Base-by-base conservation (phyloP, 1,140 invertebrate species). In the Oncopeltus fasciatus region DNA sequence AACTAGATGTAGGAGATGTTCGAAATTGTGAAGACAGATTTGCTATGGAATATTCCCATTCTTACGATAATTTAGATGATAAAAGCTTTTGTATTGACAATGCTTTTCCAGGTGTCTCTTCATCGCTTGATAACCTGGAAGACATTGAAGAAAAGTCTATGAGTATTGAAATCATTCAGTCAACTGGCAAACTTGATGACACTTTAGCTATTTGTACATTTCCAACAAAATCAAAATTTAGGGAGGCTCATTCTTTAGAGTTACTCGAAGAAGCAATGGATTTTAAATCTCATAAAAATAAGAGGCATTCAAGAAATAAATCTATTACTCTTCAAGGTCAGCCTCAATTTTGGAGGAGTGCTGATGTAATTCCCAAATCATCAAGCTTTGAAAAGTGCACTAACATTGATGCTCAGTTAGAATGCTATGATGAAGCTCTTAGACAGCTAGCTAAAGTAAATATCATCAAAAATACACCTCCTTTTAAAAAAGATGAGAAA, bases 341-440 rank as follows among this genome's bases (percentile, higher is more conserved):
- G 46, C 64, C 64, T 46, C 65, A 57, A 53, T 64, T 64, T 18
- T 68, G 67, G 67, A 67, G 66, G 46, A 68, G 67, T 57, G 63
- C 63, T 21, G 64, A 66, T 60, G 61, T 63, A 3, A 28, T 68
- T 9, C 20, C 57, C 3, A 60, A 63, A 21, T 59, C 61, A 27
- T 47, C 49, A 29, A 59, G 57, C 9, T 27, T 64, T 21, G 61
- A 60, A 20, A 66, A 68, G 43, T 64, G 59, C 26, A 62, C 64
- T 31, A 64, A 64, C 44, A 70, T 70, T n/a, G 69, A 68, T 60
- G 66, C 64, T 9, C 69, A 70, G 60, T 59, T 70, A 8, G 57
- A 68, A 44, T 70, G 69, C 57, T 70, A 70, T 56, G 69, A 70
- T 63, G 66, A 69, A 66, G 69, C 69, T 16, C 46, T 70, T 3